A percentile compares a stretch with the other conserved stretches of the same genome.
Evolutionary conservation across 2,888 invertebrate genomes (phyloP).

Genomic region (Polymixis flavicincta): DNA sequence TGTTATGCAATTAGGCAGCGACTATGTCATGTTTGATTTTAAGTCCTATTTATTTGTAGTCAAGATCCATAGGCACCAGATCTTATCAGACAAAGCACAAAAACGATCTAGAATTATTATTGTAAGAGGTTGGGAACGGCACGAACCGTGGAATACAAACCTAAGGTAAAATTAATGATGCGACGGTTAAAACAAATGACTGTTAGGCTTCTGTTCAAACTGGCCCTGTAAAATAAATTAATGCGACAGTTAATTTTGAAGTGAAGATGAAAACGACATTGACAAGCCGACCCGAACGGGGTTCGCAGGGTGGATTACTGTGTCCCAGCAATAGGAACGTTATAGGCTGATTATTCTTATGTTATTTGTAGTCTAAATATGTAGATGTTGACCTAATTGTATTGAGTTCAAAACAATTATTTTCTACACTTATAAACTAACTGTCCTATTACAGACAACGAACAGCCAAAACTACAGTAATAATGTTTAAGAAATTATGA

Average conservation of each 20-base stretch:
- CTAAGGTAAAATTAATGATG: slow-evolving; percentile 30
- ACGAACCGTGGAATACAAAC: slow-evolving; percentile 13
- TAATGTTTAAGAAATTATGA: not conserved
- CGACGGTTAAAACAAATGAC: slow-evolving; percentile 27
- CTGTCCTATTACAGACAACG: not conserved
- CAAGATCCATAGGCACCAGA: not conserved
- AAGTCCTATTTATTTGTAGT: not conserved
- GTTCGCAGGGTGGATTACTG: no score
- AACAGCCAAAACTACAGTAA: not conserved
- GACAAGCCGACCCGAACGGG: not conserved
- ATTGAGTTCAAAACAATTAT: not conserved
- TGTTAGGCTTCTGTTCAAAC: slow-evolving; percentile 11
- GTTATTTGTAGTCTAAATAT: not conserved
- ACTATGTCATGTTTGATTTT: not conserved
- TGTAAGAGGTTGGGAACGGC: not conserved
- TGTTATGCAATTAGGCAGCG: slow-evolving; percentile 18
- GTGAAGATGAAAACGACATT: not conserved
- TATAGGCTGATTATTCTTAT: no score
- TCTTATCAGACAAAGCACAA: not conserved
- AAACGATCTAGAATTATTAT: not conserved
- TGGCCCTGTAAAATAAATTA: slow-evolving; percentile 15
- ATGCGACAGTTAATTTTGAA: slow-evolving; percentile 16
- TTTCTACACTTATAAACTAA: not conserved
- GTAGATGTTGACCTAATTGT: not conserved
- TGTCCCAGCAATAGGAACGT: no score